Base-by-base conservation (phyloP, 2,113 vertebrate species). In the Cyphomyrus plagiostoma region DNA sequence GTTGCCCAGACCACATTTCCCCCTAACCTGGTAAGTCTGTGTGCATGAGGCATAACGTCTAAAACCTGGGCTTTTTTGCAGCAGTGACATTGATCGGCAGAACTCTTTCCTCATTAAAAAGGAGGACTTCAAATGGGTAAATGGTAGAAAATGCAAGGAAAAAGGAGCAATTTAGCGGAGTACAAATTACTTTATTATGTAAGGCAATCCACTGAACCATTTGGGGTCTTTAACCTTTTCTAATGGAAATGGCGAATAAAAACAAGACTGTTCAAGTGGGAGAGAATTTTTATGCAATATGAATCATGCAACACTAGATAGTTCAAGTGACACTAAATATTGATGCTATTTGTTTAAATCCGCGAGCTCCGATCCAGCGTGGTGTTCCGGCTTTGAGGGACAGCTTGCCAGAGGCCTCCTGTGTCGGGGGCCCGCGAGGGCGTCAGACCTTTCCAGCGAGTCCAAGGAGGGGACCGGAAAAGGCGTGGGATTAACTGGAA, bases 401-500 rank as follows among this genome's bases (percentile, higher is more conserved):
- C 42, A 84, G 82, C 82, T 84, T 84, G 82, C 82, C n/a, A 23
- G 82, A 80, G 15, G 35, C 74, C 74, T 42, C 74, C 74, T 42
- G 30, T 42, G 83, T 86, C 46, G 48, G 85, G n/a, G 30, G 23
- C 45, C 48, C 85, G 9, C 13, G 50, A 87, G 50, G 85, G 85
- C 6, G n/a, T 53, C 50, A 50, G 49, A 87, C 85, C 85, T 87
- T 87, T 53, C 66, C 88, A 39, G 70, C 70, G 26, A 50, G 35
- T 26, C 45, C 70, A 39, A 8, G 35, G 66, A 48, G 19, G 56
- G 35, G 35, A 70, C 58, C 56, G 23, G 50, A 86, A 74, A 82
- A 62, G 4, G 42, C 30, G 66, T 4, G 62, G 48, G 70, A 86
- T 88, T 90, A 80, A 80, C 85, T 87, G 74, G 50, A 90, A 88